Evolutionary conservation across 2,113 vertebrate species (phyloP).

Genomic region (Hystrix cristata): DNA sequence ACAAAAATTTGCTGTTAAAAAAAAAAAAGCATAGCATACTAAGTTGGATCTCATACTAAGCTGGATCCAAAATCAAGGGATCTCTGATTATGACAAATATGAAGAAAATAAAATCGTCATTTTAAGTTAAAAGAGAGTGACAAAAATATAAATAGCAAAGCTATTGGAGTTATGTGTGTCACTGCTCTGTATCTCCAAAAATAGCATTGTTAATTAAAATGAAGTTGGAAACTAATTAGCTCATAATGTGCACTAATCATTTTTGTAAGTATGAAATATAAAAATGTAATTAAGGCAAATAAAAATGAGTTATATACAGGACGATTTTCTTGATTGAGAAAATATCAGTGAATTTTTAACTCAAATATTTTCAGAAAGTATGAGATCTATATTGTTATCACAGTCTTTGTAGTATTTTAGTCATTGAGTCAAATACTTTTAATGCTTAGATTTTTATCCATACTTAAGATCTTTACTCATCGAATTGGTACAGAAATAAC

Average conservation of each 20-base stretch:
- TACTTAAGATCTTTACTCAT: not conserved
- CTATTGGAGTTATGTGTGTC: conserved; percentile 64
- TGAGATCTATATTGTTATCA: not conserved
- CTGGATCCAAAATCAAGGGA: conserved; percentile 49
- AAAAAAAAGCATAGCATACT: conserved; percentile 69
- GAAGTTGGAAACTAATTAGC: conserved; percentile 79
- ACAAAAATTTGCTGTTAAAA: conserved; percentile 63
- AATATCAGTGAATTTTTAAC: conserved; percentile 56
- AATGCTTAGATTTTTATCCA: not conserved
- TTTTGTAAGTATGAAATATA: conserved; percentile 71
- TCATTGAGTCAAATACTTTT: not conserved
- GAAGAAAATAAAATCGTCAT: conserved; percentile 57
- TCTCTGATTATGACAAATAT: conserved; percentile 65
- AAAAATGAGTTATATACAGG: conserved; percentile 55
- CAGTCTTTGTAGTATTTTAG: not conserved
- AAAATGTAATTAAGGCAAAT: conserved; percentile 67
- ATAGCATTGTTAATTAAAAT: conserved; percentile 78
- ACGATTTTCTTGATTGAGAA: conserved; percentile 61
- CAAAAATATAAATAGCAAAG: conserved; percentile 76
- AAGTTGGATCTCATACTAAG: conserved; percentile 70
- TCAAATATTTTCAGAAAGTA: conserved; percentile 52
- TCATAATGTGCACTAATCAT: conserved; percentile 75
- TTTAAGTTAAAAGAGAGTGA: conserved; percentile 70
- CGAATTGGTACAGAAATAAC: not conserved
- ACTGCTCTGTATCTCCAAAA: conserved; percentile 69